These are phyloP conservation scores for Apis laboriosa DNA, from an alignment of 1,140 invertebrate species.

Conservation along the genomic window DNA sequence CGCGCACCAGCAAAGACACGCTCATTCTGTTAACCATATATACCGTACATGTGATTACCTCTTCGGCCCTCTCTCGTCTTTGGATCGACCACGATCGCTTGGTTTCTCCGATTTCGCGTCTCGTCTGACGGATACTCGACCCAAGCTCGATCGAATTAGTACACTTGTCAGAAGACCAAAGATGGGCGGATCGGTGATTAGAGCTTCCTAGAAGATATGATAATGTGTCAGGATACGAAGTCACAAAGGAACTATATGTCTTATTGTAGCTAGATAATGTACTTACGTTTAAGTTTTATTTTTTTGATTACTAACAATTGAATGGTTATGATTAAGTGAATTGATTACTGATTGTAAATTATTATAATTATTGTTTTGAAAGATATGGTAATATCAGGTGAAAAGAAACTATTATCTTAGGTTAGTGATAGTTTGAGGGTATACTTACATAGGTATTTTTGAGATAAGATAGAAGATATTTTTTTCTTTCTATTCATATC, in stretches of 20 bases:
- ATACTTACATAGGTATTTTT: too few relatives aligned
- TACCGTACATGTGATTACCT: conserved; percentile 25
- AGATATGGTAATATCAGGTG: too few relatives aligned
- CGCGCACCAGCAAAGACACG: conserved; percentile 33
- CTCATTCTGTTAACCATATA: conserved; percentile 36
- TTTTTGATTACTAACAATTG: too few relatives aligned
- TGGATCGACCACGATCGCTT: neutral
- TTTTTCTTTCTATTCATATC: too few relatives aligned
- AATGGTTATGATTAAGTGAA: too few relatives aligned
- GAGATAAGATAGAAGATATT: too few relatives aligned
- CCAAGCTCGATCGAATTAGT: neutral
- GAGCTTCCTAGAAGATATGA: neutral
- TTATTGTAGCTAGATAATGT: neutral
- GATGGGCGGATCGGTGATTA: neutral
- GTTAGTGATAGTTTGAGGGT: too few relatives aligned
- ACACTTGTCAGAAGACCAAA: neutral
- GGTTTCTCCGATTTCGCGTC: conserved; percentile 1
- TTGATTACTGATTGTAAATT: too few relatives aligned
- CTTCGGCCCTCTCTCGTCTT: conserved; percentile 6
- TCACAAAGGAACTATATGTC: too few relatives aligned
- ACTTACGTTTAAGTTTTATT: too few relatives aligned
- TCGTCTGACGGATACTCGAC: neutral
- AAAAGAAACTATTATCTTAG: too few relatives aligned
- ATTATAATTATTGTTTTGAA: too few relatives aligned
- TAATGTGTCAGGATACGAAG: neutral